A percentile compares a stretch with the other conserved stretches of the same genome.
phyloP scores from a whole-genome alignment of 2,113 vertebrate genomes.

The Xenopus laevis region DNA sequence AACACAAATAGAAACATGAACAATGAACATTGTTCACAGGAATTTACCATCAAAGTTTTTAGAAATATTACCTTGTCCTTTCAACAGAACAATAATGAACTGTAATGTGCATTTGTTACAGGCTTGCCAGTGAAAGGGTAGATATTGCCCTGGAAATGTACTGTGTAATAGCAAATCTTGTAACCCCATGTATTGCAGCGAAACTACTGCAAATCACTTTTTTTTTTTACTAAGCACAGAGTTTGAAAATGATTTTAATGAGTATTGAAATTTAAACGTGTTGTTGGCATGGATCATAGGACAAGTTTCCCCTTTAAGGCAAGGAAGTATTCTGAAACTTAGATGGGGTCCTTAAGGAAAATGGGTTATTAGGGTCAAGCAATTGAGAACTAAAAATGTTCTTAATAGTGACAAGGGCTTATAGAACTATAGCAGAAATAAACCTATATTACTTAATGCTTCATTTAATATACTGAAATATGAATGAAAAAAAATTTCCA shows the following conservation, averaged over 20 bases:
- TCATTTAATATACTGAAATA: no score
- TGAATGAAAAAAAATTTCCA: no score
- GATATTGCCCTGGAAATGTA: background rate
- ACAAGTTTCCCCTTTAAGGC: slow-evolving; percentile 8
- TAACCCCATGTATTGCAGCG: background rate
- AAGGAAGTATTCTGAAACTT: slow-evolving; percentile 33
- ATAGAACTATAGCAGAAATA: slow-evolving; percentile 4
- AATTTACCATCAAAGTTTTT: no score
- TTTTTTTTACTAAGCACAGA: background rate
- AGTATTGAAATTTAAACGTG: slow-evolving; percentile 2
- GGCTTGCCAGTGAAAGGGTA: background rate
- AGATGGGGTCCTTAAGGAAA: slow-evolving; percentile 17
- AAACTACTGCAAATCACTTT: background rate
- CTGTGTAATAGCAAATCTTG: background rate
- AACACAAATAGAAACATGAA: no score
- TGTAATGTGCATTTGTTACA: background rate
- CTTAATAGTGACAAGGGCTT: background rate
- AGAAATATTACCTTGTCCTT: no score
- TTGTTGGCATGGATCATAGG: slow-evolving; percentile 18
- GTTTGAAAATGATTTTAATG: background rate
- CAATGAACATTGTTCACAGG: no score
- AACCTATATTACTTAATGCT: background rate
- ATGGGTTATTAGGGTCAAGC: slow-evolving; percentile 29
- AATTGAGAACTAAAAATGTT: slow-evolving; percentile 18
- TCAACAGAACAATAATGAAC: background rate